These are phyloP conservation scores for Aegotheles bennettii DNA, from an alignment of 2,113 vertebrate genomes.

Conservation along the genomic window DNA sequence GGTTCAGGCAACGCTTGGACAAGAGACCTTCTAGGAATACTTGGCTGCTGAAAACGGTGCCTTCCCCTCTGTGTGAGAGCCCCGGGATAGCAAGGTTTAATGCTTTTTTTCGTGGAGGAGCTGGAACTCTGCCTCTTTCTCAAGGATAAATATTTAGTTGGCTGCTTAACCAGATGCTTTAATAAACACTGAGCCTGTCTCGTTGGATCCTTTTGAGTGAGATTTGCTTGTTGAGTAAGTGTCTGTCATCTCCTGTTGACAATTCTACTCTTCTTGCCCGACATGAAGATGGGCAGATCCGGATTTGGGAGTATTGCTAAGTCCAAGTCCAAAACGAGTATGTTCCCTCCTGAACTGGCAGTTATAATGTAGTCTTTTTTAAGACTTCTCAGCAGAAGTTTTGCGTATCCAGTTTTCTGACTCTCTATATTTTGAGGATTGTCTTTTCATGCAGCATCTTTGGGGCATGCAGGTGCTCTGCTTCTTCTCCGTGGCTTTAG, in stretches of 20 bases:
- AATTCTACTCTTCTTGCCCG: background rate
- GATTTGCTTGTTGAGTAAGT: background rate
- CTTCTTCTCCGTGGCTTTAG: background rate
- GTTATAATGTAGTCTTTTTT: background rate
- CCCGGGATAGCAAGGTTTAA: background rate
- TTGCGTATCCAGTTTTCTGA: background rate
- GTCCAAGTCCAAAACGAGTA: background rate
- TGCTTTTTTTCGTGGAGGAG: background rate
- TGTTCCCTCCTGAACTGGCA: background rate
- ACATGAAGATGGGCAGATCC: background rate
- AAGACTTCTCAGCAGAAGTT: background rate
- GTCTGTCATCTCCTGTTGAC: background rate
- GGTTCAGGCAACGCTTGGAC: background rate
- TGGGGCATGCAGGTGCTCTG: background rate
- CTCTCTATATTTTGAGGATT: fast-evolving
- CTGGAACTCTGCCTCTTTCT: background rate
- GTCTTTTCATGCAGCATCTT: background rate
- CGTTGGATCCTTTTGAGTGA: background rate
- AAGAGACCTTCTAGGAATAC: background rate
- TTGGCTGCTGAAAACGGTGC: background rate
- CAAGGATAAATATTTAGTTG: background rate
- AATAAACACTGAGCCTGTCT: background rate
- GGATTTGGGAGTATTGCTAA: background rate
- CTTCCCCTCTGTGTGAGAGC: background rate
- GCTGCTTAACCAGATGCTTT: background rate